Evolutionary conservation across 2,797 vertebrate genomes (phyloP).

Genomic region (Morelia viridis): DNA sequence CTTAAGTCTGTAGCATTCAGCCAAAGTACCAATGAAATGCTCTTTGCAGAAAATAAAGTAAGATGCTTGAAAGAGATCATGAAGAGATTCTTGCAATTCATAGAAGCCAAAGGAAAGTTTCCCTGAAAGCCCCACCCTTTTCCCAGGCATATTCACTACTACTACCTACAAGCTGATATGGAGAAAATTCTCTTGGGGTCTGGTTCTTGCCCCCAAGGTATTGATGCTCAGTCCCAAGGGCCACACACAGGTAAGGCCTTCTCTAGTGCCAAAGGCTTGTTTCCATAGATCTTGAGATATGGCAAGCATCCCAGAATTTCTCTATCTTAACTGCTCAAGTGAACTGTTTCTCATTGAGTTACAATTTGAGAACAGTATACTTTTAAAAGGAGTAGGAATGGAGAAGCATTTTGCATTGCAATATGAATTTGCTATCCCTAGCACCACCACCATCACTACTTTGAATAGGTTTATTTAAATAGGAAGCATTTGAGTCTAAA

Average conservation of each 20-base stretch:
- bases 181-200: no score
- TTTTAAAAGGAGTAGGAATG: background rate
- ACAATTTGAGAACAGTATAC: background rate
- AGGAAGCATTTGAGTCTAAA: background rate
- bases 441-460: background rate
- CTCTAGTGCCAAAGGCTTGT: background rate
- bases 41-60: constrained; percentile 9
- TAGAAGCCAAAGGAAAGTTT: accelerated
- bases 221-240: background rate
- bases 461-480: background rate
- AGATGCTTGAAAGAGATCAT: background rate
- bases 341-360: background rate
- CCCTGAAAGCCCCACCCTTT: background rate
- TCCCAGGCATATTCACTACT: accelerated
- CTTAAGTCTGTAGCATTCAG: background rate
- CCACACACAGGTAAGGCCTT: constrained; percentile 5
- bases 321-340: background rate
- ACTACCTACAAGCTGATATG: background rate
- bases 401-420: background rate
- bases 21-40: background rate
- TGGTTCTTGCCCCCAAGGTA: background rate
- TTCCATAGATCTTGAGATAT: background rate
- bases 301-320: background rate
- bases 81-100: background rate
- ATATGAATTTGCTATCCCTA: background rate